Evolutionary conservation across 2,888 invertebrate species (phyloP).

Genomic region (Apoda limacodes): DNA sequence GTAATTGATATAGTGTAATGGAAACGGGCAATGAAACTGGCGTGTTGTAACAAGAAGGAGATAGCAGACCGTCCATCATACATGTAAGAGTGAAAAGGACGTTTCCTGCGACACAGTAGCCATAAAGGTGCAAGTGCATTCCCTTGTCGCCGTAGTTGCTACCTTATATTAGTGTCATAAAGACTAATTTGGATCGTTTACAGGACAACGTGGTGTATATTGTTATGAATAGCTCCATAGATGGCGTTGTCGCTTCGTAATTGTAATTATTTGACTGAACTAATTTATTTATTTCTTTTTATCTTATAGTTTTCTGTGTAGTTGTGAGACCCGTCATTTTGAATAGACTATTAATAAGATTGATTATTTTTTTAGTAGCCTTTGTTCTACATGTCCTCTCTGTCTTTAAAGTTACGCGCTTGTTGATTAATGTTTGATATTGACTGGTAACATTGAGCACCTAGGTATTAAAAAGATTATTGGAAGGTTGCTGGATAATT

Average conservation of each 20-base stretch:
- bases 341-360: too few species aligned
- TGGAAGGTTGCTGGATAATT: too few species aligned
- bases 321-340: too few species aligned
- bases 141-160: conserved; percentile 44
- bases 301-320: too few species aligned
- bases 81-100: conserved; percentile 48
- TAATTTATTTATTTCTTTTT: too few species aligned
- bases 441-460: too few species aligned
- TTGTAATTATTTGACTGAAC: conserved; percentile 26
- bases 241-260: conserved; percentile 44
- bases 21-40: conserved; percentile 61
- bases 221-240: conserved; percentile 32
- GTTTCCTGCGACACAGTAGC: conserved; percentile 28
- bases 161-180: conserved; percentile 37
- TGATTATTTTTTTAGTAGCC: too few species aligned
- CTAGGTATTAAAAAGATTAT: too few species aligned
- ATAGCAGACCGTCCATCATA: conserved; percentile 37
- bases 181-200: conserved; percentile 32
- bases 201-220: conserved; percentile 21
- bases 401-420: too few species aligned
- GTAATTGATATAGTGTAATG: conserved; percentile 66
- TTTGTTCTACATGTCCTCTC: too few species aligned
- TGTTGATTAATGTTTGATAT: too few species aligned
- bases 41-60: conserved; percentile 54
- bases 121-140: conserved; percentile 50